phyloP scores from a whole-genome alignment of 2,888 invertebrate genomes.

The Gymnocheta viridis region DNA sequence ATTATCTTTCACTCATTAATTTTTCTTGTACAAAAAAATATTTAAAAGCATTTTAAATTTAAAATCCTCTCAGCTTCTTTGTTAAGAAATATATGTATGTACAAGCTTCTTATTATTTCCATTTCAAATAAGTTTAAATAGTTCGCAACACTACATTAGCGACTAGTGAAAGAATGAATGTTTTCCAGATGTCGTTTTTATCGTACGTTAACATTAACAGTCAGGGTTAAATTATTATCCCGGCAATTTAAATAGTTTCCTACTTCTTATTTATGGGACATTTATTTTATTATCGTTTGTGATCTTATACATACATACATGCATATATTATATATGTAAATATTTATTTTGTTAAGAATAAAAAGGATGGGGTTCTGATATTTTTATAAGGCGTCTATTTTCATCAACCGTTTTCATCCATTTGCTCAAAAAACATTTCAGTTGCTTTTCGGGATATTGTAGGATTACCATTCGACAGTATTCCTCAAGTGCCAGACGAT shows the following conservation, averaged over 20 bases:
- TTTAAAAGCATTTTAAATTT: background rate
- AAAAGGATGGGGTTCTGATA: too few species aligned
- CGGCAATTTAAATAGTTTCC: conserved; percentile 6
- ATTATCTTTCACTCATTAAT: too few species aligned
- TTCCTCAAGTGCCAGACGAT: too few species aligned
- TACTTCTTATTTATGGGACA: conserved; percentile 7
- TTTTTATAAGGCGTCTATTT: too few species aligned
- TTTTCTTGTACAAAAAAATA: too few species aligned
- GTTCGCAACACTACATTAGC: background rate
- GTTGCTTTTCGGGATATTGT: too few species aligned
- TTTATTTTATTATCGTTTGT: background rate
- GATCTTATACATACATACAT: background rate
- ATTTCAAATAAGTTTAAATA: background rate
- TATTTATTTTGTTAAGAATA: too few species aligned
- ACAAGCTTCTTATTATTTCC: background rate
- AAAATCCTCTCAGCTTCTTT: conserved; percentile 6
- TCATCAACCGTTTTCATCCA: too few species aligned
- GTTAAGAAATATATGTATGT: conserved; percentile 2
- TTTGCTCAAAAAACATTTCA: too few species aligned
- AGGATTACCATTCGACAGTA: too few species aligned
- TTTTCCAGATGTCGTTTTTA: conserved; percentile 54
- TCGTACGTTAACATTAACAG: conserved; percentile 47
- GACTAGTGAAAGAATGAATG: conserved; percentile 47
- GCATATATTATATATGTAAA: too few species aligned
- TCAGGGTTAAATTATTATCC: conserved; percentile 48